These are phyloP conservation scores for Lerista edwardsae DNA, from an alignment of 2,797 vertebrate species.

Conservation along the genomic window DNA sequence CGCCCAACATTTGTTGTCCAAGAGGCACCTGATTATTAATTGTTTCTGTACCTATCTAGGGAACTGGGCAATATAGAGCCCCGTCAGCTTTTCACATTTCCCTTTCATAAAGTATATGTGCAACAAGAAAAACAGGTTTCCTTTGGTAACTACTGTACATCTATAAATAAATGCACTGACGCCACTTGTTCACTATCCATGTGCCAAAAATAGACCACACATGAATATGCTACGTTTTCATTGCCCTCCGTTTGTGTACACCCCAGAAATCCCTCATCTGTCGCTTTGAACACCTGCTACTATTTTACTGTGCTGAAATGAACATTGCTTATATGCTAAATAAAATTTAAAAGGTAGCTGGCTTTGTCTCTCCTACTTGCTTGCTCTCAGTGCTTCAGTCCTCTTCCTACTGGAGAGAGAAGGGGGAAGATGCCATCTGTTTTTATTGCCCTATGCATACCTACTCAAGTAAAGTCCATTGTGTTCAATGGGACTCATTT, in stretches of 20 bases:
- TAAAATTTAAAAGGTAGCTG: background rate
- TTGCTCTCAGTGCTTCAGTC: no score
- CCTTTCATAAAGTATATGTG: background rate
- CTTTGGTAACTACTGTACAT: background rate
- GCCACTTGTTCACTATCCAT: background rate
- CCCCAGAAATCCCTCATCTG: background rate
- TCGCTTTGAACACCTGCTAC: background rate
- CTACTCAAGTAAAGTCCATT: no score
- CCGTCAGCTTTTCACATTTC: background rate
- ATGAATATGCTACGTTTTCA: constrained; percentile 2
- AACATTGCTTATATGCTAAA: background rate
- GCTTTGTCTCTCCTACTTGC: no score
- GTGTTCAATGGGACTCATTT: no score
- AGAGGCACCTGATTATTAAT: background rate
- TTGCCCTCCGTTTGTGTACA: background rate
- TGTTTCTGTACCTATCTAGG: background rate
- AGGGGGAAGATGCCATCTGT: no score
- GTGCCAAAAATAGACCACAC: constrained; percentile 15
- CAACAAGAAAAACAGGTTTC: constrained; percentile 19
- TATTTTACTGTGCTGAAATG: background rate
- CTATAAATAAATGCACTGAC: constrained; percentile 12
- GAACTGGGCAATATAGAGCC: background rate
- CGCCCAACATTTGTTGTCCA: background rate
- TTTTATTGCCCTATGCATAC: no score
- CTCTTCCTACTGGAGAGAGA: no score